These are phyloP conservation scores for Leptinotarsa lineolata DNA, from an alignment of 1,140 invertebrate species.

Conservation along the genomic window DNA sequence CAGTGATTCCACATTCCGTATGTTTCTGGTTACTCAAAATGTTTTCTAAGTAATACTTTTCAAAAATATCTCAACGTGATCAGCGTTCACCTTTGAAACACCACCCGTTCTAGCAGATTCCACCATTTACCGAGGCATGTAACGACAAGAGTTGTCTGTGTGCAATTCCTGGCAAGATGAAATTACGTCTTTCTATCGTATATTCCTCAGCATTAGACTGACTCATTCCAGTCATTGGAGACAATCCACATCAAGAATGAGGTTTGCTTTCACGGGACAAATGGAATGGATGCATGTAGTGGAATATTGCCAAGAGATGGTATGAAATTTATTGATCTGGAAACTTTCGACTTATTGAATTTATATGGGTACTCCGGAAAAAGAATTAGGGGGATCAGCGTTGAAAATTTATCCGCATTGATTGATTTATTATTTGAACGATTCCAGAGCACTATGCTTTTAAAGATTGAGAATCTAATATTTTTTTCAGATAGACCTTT, in stretches of 20 bases:
- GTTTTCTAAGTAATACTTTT: no score
- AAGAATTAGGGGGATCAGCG: no score
- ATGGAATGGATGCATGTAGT: constrained; percentile 8
- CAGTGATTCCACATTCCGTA: no score
- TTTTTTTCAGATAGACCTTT: no score
- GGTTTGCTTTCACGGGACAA: constrained; percentile 2
- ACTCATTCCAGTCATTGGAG: constrained; percentile 8
- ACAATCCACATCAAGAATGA: constrained; percentile 4
- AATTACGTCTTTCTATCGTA: background rate
- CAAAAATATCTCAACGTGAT: no score
- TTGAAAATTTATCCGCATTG: no score
- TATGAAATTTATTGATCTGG: constrained; percentile 1
- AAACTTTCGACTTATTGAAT: background rate
- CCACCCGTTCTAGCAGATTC: no score
- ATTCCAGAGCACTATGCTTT: no score
- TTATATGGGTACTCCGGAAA: background rate
- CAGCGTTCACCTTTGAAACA: no score
- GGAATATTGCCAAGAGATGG: constrained; percentile 8
- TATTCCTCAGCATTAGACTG: constrained; percentile 1
- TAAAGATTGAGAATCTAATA: no score
- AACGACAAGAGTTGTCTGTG: background rate
- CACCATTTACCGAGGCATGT: background rate
- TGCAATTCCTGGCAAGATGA: background rate
- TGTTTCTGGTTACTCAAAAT: no score
- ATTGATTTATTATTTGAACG: no score